Conservation (phyloP, 1,140 invertebrate species). For the Neuroterus valhalla region DNA sequence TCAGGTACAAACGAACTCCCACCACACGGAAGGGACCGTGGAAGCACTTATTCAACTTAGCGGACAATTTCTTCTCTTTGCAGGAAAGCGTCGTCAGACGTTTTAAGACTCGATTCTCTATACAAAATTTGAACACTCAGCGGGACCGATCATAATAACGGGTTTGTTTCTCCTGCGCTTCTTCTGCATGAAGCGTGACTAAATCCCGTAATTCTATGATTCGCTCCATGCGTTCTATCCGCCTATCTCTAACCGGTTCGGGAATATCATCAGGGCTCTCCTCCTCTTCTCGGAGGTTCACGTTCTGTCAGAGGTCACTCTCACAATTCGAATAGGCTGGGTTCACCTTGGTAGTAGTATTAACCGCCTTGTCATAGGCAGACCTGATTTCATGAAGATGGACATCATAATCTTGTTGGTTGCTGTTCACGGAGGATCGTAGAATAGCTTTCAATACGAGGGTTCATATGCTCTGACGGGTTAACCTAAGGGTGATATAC, state of each 20-base stretch:
- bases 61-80: neutral
- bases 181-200: no score
- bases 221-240: neutral
- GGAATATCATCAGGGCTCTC: neutral
- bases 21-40: neutral
- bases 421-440: no score
- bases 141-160: neutral
- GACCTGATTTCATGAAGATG: no score
- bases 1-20: neutral
- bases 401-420: no score
- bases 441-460: no score
- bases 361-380: no score
- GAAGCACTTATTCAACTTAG: neutral
- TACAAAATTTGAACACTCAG: neutral
- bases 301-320: no score
- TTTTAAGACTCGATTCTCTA: neutral
- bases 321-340: no score
- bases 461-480: no score
- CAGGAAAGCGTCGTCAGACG: neutral
- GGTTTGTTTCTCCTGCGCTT: no score
- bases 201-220: neutral
- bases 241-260: neutral
- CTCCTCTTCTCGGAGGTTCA: neutral
- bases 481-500: no score
- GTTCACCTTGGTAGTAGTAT: no score